A percentile compares a stretch with the other conserved stretches of the same genome.
phyloP scores from a whole-genome alignment of 2,113 vertebrate genomes.

The Cygnus atratus region DNA sequence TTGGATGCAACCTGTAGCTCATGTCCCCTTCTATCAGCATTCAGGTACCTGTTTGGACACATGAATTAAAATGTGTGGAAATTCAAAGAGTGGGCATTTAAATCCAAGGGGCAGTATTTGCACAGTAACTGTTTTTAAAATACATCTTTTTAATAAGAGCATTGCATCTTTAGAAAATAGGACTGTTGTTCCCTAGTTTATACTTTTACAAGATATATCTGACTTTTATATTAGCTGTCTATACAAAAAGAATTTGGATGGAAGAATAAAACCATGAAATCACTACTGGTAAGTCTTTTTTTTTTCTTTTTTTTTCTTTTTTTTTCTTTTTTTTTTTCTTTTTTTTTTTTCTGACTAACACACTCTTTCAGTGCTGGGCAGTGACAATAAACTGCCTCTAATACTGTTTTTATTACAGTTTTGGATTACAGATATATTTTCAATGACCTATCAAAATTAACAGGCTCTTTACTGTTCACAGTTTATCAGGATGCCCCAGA shows the following conservation, averaged over 20 bases:
- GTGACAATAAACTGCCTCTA: neutral
- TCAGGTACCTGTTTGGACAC: neutral
- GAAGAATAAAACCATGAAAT: neutral
- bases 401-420: constrained; percentile 7
- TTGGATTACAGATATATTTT: constrained; percentile 40
- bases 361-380: neutral
- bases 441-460: constrained; percentile 51
- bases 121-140: neutral
- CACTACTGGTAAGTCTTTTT: constrained; percentile 3
- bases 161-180: neutral
- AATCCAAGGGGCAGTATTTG: neutral
- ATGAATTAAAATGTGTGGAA: neutral
- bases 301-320: neutral
- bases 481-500: constrained; percentile 96
- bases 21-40: neutral
- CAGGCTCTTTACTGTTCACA: constrained; percentile 63
- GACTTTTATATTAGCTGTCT: neutral
- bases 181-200: neutral
- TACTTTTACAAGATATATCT: neutral
- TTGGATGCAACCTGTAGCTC: neutral
- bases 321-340: neutral
- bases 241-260: neutral
- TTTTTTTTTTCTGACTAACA: neutral
- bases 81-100: neutral
- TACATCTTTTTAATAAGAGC: neutral